Evolutionary conservation across 2,113 vertebrate species (phyloP).

Genomic region (Toxotes chatareus): DNA sequence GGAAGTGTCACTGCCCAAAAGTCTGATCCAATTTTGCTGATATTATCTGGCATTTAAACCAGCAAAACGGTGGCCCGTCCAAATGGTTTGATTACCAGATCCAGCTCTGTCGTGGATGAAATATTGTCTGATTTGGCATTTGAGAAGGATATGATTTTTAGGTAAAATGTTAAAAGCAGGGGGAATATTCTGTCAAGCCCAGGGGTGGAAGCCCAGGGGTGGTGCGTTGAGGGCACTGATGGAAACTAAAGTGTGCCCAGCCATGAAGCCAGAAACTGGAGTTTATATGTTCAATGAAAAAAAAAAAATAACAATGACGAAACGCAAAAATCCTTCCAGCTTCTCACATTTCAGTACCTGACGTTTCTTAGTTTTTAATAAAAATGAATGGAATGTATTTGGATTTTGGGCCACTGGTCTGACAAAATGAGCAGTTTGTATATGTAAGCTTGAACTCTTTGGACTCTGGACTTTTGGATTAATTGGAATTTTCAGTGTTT

Average conservation of each 20-base stretch:
- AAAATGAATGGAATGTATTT: too few relatives aligned
- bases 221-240: neutral
- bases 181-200: neutral
- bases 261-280: neutral
- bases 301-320: neutral
- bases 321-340: too few relatives aligned
- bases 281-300: neutral
- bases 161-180: conserved; percentile 9
- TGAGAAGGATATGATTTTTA: conserved; percentile 18
- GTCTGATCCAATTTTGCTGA: conserved; percentile 53
- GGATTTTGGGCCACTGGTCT: too few relatives aligned
- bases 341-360: too few relatives aligned
- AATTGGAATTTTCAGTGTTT: neutral
- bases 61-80: conserved; percentile 23
- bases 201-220: too few relatives aligned
- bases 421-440: too few relatives aligned
- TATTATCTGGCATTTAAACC: conserved; percentile 65
- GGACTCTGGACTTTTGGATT: neutral
- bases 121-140: conserved; percentile 47
- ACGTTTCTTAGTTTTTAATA: too few relatives aligned
- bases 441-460: neutral
- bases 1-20: conserved; percentile 49
- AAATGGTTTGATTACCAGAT: conserved; percentile 52
- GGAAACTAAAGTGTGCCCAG: neutral
- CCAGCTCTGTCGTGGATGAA: conserved; percentile 5